Evolutionary conservation across 2,888 invertebrate genomes (phyloP).

Genomic region (Marasmarcha lunaedactyla): DNA sequence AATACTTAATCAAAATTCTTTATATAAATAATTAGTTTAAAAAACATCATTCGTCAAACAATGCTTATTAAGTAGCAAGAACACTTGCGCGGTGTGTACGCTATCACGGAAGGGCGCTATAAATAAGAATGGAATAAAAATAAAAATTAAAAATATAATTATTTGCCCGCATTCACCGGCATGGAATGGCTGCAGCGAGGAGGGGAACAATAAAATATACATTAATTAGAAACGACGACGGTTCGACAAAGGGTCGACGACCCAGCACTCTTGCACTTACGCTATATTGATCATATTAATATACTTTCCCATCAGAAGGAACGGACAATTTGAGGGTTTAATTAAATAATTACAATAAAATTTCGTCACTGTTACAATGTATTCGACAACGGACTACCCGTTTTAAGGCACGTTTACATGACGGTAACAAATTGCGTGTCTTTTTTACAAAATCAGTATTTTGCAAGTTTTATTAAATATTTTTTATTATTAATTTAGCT

Average conservation of each 20-base stretch:
- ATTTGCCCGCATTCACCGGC: slow-evolving; percentile 61
- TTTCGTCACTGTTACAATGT: slow-evolving; percentile 11
- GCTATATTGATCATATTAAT: not conserved
- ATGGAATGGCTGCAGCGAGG: slow-evolving; percentile 44
- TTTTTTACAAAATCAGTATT: too few species aligned
- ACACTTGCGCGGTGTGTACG: not conserved
- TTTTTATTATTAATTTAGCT: too few species aligned
- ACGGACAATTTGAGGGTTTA: not conserved
- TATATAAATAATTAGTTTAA: too few species aligned
- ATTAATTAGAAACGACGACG: slow-evolving; percentile 51
- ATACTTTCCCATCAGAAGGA: not conserved
- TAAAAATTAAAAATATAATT: slow-evolving; percentile 62
- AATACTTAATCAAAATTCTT: too few species aligned
- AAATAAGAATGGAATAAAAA: slow-evolving; percentile 33
- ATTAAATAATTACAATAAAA: slow-evolving; percentile 7
- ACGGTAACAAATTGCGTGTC: too few species aligned
- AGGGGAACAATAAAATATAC: slow-evolving; percentile 67
- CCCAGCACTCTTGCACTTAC: slow-evolving; percentile 15
- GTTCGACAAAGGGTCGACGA: slow-evolving; percentile 18
- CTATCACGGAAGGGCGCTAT: slow-evolving; percentile 30
- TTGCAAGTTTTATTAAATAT: too few species aligned
- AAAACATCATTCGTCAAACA: too few species aligned
- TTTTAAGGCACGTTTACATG: too few species aligned
- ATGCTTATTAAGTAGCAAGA: too few species aligned
- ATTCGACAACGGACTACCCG: too few species aligned